A percentile compares a stretch with the other conserved stretches of the same genome.
phyloP scores from a whole-genome alignment of 2,113 vertebrate genomes.

The Triplophysa tibetana region DNA sequence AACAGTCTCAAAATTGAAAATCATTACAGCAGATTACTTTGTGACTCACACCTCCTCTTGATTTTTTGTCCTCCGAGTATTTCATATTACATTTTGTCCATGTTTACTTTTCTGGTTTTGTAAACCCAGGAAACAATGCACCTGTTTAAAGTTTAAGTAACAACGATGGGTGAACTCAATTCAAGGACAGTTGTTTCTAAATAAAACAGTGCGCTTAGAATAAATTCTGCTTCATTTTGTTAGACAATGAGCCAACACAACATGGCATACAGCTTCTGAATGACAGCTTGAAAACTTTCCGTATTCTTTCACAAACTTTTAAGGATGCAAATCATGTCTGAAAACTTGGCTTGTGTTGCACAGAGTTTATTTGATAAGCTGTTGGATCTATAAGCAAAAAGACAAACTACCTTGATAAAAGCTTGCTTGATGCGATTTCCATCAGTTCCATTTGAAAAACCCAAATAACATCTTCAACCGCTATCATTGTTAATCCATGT shows the following conservation, averaged over 20 bases:
- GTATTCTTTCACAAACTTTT: background rate
- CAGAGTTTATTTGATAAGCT: too few relatives aligned
- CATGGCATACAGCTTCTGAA: background rate
- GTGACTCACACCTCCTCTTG: slow-evolving; percentile 18
- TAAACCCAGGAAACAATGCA: background rate
- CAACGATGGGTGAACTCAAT: background rate
- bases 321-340: too few relatives aligned
- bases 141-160: background rate
- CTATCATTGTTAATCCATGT: background rate
- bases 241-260: background rate
- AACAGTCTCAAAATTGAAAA: slow-evolving; percentile 38
- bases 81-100: background rate
- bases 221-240: background rate
- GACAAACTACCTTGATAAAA: too few relatives aligned
- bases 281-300: background rate
- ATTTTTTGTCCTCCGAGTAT: slow-evolving; percentile 6
- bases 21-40: slow-evolving; percentile 20
- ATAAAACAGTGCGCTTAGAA: background rate
- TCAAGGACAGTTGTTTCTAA: background rate
- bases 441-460: background rate
- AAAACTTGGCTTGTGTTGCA: background rate
- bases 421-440: background rate
- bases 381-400: too few relatives aligned
- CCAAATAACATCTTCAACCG: background rate
- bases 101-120: slow-evolving; percentile 20